Evolutionary conservation across 2,888 invertebrate species (phyloP).

Genomic region (Sarcophaga rosellei): DNA sequence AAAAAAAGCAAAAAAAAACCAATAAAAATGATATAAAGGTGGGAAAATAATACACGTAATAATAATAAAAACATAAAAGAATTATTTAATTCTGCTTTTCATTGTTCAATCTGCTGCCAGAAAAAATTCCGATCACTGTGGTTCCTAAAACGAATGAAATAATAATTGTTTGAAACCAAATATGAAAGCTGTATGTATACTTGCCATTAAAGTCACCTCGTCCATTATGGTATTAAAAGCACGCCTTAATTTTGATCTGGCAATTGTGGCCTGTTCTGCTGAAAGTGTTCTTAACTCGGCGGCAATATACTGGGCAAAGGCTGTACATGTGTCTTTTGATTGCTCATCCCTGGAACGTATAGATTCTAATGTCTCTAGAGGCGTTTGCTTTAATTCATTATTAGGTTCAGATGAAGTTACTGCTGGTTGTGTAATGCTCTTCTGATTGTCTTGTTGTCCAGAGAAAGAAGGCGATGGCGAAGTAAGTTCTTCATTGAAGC

Average conservation of each 20-base stretch:
- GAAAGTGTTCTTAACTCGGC: neutral
- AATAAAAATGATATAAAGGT: too few relatives aligned
- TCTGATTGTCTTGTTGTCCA: slow-evolving; percentile 8
- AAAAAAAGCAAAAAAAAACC: too few relatives aligned
- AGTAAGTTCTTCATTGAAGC: neutral
- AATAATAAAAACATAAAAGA: too few relatives aligned
- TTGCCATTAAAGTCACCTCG: slow-evolving; percentile 28
- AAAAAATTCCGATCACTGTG: too few relatives aligned
- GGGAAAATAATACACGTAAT: neutral
- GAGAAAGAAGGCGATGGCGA: neutral
- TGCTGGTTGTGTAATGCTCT: neutral
- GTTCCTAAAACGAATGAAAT: too few relatives aligned
- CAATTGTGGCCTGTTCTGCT: too few relatives aligned
- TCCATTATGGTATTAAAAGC: slow-evolving; percentile 16
- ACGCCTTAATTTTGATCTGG: neutral
- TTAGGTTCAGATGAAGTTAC: neutral
- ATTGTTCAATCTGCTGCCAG: too few relatives aligned
- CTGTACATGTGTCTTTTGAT: slow-evolving; percentile 7
- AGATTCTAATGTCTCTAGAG: slow-evolving; percentile 24
- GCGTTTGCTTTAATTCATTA: slow-evolving; percentile 10
- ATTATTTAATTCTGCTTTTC: too few relatives aligned
- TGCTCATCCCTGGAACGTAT: neutral
- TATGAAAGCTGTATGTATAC: neutral
- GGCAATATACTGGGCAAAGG: neutral
- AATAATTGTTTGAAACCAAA: too few relatives aligned